Percentiles rank a stretch among this genome's conserved stretches.
Conservation (phyloP, 53 echinoderm and acorn worm genomes). For the Luidia sarsii region DNA sequence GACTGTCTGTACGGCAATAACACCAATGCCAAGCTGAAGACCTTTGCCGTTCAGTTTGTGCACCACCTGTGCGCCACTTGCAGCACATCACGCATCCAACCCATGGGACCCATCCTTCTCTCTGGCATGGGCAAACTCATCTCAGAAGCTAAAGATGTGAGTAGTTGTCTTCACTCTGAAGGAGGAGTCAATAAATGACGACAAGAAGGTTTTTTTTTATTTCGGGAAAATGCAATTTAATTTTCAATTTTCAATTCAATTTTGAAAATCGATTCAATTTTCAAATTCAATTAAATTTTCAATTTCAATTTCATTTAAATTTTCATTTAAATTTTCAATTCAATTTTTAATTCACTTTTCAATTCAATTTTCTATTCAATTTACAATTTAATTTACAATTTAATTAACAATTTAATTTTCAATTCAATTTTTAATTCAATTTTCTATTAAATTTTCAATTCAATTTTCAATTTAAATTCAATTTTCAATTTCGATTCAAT, state of each 20-base stretch:
- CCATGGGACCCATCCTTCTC: constrained; percentile 88
- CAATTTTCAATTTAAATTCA: too few relatives aligned
- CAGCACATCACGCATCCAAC: constrained; percentile 82
- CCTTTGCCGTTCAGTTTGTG: constrained; percentile 92
- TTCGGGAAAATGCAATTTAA: not conserved
- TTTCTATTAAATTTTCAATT: not conserved
- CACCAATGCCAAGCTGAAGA: constrained; percentile 86
- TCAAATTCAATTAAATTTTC: too few relatives aligned
- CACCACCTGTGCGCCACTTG: constrained; percentile 88
- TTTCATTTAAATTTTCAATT: too few relatives aligned
- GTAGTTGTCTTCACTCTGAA: not conserved
- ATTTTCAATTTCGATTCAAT: too few relatives aligned
- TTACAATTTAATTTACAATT: too few relatives aligned
- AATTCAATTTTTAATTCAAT: too few relatives aligned
- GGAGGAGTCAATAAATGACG: not conserved
- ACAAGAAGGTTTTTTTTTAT: not conserved
- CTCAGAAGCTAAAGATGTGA: constrained; percentile 79
- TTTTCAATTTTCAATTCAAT: too few relatives aligned
- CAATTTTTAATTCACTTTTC: not conserved
- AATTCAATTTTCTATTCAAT: not conserved
- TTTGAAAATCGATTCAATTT: too few relatives aligned
- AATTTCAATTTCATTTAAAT: too few relatives aligned
- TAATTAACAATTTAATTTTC: too few relatives aligned
- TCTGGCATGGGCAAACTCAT: constrained; percentile 91
- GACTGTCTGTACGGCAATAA: constrained; percentile 89